These are phyloP conservation scores for Globodera rostochiensis DNA, from an alignment of 1,140 invertebrate genomes.

Conservation along the genomic window DNA sequence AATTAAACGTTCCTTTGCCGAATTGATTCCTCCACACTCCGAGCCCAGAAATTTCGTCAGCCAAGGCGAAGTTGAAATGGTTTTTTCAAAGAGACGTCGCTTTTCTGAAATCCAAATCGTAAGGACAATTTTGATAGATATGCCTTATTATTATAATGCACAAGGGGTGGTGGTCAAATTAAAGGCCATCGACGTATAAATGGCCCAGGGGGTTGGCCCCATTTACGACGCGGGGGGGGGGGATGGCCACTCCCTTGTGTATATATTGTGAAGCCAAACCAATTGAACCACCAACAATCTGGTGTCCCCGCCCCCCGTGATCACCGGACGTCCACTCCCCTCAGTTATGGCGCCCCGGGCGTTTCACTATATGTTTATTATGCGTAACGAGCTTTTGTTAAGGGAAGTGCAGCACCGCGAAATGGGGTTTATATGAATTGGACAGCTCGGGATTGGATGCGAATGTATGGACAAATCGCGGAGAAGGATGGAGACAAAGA, in stretches of 20 bases:
- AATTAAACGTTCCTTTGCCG: slow-evolving; percentile 14
- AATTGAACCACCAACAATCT: too few relatives aligned
- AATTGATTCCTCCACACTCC: background rate
- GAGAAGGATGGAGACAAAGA: background rate
- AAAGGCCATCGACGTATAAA: too few relatives aligned
- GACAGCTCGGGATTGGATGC: slow-evolving; percentile 24
- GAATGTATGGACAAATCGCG: background rate
- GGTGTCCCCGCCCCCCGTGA: too few relatives aligned
- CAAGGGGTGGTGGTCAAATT: too few relatives aligned
- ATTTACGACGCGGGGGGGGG: too few relatives aligned
- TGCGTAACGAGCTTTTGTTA: background rate
- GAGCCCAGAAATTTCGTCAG: background rate
- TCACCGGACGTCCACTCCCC: too few relatives aligned
- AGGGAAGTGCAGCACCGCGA: slow-evolving; percentile 12
- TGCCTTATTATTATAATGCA: too few relatives aligned
- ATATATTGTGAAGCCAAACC: too few relatives aligned
- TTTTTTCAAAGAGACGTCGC: slow-evolving; percentile 15
- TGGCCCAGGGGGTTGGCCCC: too few relatives aligned
- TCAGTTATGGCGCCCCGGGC: too few relatives aligned
- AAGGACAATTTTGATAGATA: background rate
- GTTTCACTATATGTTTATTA: too few relatives aligned
- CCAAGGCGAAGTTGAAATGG: background rate
- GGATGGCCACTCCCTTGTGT: too few relatives aligned
- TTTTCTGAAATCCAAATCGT: slow-evolving; percentile 19
- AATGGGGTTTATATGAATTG: slow-evolving; percentile 13